These are phyloP conservation scores for Eupithecia insigniata DNA, from an alignment of 2,888 invertebrate species.

Conservation along the genomic window DNA sequence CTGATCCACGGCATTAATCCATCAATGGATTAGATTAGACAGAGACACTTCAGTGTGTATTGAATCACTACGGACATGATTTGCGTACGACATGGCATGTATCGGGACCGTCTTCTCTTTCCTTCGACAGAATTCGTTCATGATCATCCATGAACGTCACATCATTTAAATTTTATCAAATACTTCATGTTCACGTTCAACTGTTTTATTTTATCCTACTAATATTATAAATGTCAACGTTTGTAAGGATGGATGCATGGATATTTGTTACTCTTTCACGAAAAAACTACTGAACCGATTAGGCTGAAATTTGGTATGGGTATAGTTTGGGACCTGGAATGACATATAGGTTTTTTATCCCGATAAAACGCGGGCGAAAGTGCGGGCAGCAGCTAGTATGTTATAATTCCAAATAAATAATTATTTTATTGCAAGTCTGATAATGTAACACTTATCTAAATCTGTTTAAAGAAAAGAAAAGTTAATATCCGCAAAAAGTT, in stretches of 20 bases:
- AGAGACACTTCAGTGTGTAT: not conserved
- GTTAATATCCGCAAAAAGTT: constrained; percentile 8
- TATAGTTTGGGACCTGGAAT: too few species aligned
- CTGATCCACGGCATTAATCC: not conserved
- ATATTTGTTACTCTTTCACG: too few species aligned
- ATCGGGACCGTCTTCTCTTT: not conserved
- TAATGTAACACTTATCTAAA: not conserved
- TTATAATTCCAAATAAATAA: not conserved
- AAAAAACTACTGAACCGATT: too few species aligned
- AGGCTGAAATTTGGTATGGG: too few species aligned
- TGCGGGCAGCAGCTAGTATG: too few species aligned
- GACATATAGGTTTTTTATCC: too few species aligned
- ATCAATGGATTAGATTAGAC: not conserved
- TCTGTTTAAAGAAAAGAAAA: not conserved
- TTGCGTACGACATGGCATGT: not conserved
- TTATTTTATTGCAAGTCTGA: not conserved
- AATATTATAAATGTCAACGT: too few species aligned
- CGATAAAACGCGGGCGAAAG: too few species aligned
- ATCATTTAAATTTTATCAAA: not conserved
- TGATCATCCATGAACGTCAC: not conserved
- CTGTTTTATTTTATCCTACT: too few species aligned
- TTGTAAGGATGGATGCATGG: too few species aligned
- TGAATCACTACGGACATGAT: not conserved
- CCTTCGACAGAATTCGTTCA: not conserved
- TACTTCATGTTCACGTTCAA: not conserved